phyloP scores from a whole-genome alignment of 2,797 vertebrate species.

The Synanceia verrucosa region DNA sequence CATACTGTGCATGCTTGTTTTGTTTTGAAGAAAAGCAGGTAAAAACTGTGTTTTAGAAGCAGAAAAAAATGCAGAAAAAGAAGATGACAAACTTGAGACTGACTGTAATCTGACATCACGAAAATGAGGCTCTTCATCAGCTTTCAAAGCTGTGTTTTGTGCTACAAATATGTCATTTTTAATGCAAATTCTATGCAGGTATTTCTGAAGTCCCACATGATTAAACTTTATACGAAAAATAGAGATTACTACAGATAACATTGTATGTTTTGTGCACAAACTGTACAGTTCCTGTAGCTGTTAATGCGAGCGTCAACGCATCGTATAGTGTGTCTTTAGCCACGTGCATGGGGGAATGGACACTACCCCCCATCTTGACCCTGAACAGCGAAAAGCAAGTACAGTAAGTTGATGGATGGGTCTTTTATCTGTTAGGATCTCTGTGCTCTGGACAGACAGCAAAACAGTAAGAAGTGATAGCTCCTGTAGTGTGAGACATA shows the following conservation, averaged over 20 bases:
- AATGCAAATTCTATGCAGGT: neutral
- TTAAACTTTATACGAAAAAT: neutral
- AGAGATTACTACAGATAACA: neutral
- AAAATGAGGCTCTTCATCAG: neutral
- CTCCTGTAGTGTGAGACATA: neutral
- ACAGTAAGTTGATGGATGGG: conserved; percentile 17
- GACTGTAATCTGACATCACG: neutral
- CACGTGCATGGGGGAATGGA: neutral
- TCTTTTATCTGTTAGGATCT: conserved; percentile 19
- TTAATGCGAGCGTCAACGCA: neutral
- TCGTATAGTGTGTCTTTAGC: neutral
- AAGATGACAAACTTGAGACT: neutral
- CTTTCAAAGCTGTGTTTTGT: neutral
- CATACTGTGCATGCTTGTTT: neutral
- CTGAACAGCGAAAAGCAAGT: neutral
- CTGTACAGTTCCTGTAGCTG: neutral
- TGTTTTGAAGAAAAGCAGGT: neutral
- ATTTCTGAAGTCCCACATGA: neutral
- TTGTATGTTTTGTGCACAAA: neutral
- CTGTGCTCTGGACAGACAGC: conserved; percentile 3
- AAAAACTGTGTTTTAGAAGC: neutral
- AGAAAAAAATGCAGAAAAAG: neutral
- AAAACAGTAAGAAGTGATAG: conserved; percentile 13
- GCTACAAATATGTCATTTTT: neutral
- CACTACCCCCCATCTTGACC: neutral